These are phyloP conservation scores for Pelusios castaneus DNA, from an alignment of 2,113 vertebrate genomes.

Conservation along the genomic window DNA sequence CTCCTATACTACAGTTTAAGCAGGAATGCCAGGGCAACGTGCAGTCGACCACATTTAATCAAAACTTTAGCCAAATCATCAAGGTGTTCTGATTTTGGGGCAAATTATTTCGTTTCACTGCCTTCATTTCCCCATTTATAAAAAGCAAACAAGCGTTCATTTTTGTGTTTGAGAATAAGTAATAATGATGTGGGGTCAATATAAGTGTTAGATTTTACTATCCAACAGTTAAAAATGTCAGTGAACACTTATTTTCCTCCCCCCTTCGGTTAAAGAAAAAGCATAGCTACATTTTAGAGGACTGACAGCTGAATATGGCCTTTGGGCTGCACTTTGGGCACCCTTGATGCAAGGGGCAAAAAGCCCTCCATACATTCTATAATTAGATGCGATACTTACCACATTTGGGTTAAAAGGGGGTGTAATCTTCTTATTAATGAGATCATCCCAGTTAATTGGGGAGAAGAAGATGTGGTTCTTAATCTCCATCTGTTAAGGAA, in stretches of 20 bases:
- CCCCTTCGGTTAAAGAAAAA: neutral
- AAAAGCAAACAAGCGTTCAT: neutral
- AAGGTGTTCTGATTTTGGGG: neutral
- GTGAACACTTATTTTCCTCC: neutral
- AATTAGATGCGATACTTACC: constrained; percentile 82
- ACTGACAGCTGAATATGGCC: rapidly evolving
- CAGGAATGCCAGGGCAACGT: neutral
- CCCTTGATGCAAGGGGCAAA: neutral
- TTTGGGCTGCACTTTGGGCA: neutral
- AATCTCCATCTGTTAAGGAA: constrained; percentile 91
- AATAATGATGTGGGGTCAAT: neutral
- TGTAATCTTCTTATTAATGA: constrained; percentile 98
- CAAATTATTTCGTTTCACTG: neutral
- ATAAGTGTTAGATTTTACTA: neutral
- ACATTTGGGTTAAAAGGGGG: constrained; percentile 99
- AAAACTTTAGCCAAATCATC: neutral
- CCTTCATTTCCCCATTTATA: neutral
- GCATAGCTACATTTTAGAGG: neutral
- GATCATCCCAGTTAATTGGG: constrained; percentile 98
- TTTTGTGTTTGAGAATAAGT: neutral
- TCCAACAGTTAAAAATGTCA: neutral
- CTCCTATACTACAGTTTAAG: neutral
- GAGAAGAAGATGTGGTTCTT: constrained; percentile 98
- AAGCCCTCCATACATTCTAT: neutral
- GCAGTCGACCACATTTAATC: neutral